These are phyloP conservation scores for Aphelenchoides besseyi DNA, from an alignment of 1,140 invertebrate species.

Conservation along the genomic window DNA sequence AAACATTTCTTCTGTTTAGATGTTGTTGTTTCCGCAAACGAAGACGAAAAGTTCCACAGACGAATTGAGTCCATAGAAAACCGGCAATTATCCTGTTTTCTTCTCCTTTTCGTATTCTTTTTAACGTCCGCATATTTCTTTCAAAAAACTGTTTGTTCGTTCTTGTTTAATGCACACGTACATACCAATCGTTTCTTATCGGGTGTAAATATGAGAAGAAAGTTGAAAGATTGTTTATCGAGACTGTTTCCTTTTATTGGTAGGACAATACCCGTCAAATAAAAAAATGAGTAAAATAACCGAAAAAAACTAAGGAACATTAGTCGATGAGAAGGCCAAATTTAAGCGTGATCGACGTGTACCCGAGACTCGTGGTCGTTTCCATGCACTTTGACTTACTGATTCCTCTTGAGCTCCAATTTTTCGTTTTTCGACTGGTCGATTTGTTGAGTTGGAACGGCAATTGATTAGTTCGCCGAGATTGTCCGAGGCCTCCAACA, in stretches of 20 bases:
- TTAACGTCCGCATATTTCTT: background rate
- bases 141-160: background rate
- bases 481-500: background rate
- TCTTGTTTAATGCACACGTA: conserved; percentile 1
- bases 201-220: background rate
- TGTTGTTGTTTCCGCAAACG: conserved; percentile 60
- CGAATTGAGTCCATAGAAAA: conserved; percentile 36
- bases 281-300: background rate
- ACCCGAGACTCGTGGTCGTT: background rate
- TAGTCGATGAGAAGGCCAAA: background rate
- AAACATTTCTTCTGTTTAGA: conserved; percentile 22
- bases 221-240: background rate
- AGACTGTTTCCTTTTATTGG: too few species aligned
- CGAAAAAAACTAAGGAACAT: background rate
- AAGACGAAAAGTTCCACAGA: conserved; percentile 52
- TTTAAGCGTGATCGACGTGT: background rate
- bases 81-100: background rate
- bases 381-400: background rate
- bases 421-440: background rate
- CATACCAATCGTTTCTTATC: background rate
- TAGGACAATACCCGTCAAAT: background rate
- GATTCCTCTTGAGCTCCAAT: background rate
- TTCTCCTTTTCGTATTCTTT: conserved; percentile 10
- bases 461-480: background rate
- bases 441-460: background rate